Evolutionary conservation across 2,888 invertebrate species (phyloP), one percentile per base, ranked within the genome.

Genomic region (Parascotia fuliginaria): DNA sequence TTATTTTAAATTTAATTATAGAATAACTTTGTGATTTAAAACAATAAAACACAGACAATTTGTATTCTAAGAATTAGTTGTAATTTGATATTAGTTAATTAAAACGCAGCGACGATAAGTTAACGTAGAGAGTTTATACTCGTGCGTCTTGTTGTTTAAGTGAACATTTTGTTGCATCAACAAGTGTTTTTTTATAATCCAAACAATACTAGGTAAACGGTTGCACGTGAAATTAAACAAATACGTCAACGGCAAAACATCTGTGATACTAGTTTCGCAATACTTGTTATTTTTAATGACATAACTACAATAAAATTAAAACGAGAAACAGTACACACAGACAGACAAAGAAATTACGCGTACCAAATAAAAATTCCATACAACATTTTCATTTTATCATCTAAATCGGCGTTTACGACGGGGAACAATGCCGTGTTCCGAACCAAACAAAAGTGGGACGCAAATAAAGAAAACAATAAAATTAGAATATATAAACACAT

Each of bases 381-480:
- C 89, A 87, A 88, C 89, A 89, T 91, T 91, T 90, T 90, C 68
- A 90, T 91, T 88, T 84, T 91, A 91, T 89, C 87, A 89, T 90
- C 90, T 88, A 89, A 91, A 91, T 89, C 88, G 89, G 81, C 90
- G 87, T 92, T 91, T 92, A 91, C 89, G 91, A 89, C 78, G 78
- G 76, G 78, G 85, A 90, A 92, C 91, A 91, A 92, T 90, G 90
- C 89, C 85, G 85, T 79, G 84, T 84, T 77, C 83, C 80, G 89
- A 83, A 87, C 89, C 88, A 83, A 88, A 91, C 90, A 89, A 91
- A 92, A 92, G 92, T 92, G 91, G 91, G 85, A 88, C 92, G 91
- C 91, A 87, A 92, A 92, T 90, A 91, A 92, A 89, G 91, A 90
- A 91, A 89, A 92, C 92, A 92, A 92, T 92, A 91, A 91, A 92